Percentiles rank a stretch among this genome's conserved stretches.
These are phyloP conservation scores for Tuberolachnus salignus DNA, from an alignment of 2,888 invertebrate genomes.

Conservation along the genomic window DNA sequence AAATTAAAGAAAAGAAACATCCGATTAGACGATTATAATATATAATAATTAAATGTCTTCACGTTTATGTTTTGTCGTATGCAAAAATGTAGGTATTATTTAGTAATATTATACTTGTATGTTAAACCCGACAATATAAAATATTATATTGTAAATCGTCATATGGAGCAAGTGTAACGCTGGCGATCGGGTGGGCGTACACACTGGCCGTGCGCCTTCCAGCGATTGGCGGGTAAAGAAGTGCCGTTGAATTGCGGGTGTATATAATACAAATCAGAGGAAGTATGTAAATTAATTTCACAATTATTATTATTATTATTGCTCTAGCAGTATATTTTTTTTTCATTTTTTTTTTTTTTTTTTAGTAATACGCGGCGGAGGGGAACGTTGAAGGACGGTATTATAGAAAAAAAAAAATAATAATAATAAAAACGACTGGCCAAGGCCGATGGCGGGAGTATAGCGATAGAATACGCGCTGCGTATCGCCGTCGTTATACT, in stretches of 20 bases:
- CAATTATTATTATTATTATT: slow-evolving; percentile 30
- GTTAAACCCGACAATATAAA: not conserved
- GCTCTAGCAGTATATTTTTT: not conserved
- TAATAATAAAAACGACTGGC: slow-evolving; percentile 33
- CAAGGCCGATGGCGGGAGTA: slow-evolving; percentile 37
- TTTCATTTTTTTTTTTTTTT: too few species aligned
- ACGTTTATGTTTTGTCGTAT: not conserved
- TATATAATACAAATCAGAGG: not conserved
- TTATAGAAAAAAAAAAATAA: slow-evolving; percentile 23
- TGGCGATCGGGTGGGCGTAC: not conserved
- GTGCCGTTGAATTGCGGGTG: slow-evolving; percentile 16
- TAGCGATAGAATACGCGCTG: not conserved
- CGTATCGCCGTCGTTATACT: slow-evolving; percentile 20
- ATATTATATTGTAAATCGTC: not conserved
- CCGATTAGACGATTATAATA: too few species aligned
- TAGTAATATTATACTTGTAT: not conserved
- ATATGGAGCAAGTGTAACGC: not conserved
- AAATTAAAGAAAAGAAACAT: too few species aligned
- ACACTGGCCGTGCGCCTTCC: not conserved
- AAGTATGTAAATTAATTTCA: slow-evolving; percentile 46
- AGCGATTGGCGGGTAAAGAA: slow-evolving; percentile 15
- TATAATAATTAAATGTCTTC: too few species aligned
- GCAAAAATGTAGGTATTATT: not conserved
- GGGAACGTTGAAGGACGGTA: slow-evolving; percentile 19
- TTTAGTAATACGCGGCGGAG: not conserved